Conservation (phyloP, 2,113 vertebrate genomes). For the Clarias macrocephalus region DNA sequence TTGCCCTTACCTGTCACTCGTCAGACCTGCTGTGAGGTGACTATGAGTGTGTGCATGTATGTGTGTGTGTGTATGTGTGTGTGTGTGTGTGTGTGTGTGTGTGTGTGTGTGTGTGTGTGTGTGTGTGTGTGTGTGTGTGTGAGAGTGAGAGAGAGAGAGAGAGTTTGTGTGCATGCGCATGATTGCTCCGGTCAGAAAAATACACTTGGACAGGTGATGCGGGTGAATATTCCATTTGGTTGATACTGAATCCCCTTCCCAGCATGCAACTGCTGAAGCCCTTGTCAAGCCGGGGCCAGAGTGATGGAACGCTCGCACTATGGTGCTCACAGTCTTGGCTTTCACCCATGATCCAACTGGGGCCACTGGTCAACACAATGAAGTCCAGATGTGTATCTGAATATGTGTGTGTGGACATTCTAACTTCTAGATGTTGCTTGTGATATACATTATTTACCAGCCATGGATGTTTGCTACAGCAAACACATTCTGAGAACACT, state of each 20-base stretch:
- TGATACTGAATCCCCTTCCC: constrained; percentile 71
- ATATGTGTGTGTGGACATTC: constrained; percentile 47
- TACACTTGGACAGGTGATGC: constrained; percentile 73
- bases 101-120: constrained; percentile 27
- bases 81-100: constrained; percentile 46
- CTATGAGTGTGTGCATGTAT: constrained; percentile 17
- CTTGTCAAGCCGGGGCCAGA: constrained; percentile 73
- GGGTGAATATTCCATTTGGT: constrained; percentile 76
- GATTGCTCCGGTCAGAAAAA: constrained; percentile 66
- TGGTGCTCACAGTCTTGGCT: constrained; percentile 70
- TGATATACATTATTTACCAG: neutral
- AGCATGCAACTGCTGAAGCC: constrained; percentile 68
- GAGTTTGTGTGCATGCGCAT: neutral
- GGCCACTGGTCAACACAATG: constrained; percentile 65
- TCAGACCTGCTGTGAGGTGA: constrained; percentile 40
- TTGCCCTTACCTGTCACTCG: constrained; percentile 28
- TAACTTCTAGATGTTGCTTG: constrained; percentile 40
- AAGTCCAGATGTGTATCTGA: constrained; percentile 71
- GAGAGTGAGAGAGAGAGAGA: constrained; percentile 51
- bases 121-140: constrained; percentile 46
- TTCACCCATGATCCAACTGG: constrained; percentile 69
- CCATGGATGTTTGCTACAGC: neutral
- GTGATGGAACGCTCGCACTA: constrained; percentile 78
- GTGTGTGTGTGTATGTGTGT: constrained; percentile 51
- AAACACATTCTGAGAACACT: neutral